These are phyloP conservation scores for Hyposoter didymator DNA, from an alignment of 2,888 invertebrate species.

Conservation along the genomic window DNA sequence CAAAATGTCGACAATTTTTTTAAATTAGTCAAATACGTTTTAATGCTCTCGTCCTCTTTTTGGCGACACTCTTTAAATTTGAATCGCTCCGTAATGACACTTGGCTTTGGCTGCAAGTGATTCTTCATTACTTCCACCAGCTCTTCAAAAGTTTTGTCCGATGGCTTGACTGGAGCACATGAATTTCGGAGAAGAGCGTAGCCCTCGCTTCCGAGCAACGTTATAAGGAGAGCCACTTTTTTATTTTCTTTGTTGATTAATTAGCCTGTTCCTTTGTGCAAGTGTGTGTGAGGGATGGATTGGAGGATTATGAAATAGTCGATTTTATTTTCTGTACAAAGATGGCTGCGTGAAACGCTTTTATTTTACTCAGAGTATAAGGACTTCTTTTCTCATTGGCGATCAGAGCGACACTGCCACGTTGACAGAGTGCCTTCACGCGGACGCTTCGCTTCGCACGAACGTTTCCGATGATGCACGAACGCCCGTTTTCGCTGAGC, in stretches of 20 bases:
- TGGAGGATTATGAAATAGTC: no score
- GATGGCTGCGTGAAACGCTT: no score
- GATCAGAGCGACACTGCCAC: slow-evolving; percentile 4
- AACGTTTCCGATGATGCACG: not conserved
- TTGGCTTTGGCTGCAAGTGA: slow-evolving; percentile 51
- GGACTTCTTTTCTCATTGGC: no score
- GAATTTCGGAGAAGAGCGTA: slow-evolving; percentile 48
- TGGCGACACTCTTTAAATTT: slow-evolving; percentile 32
- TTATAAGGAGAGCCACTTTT: slow-evolving; percentile 42
- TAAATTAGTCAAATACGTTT: slow-evolving; percentile 56
- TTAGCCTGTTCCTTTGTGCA: no score
- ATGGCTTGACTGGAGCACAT: slow-evolving; percentile 58
- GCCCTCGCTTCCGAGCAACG: slow-evolving; percentile 28
- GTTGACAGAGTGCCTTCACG: slow-evolving; percentile 3
- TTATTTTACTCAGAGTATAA: no score
- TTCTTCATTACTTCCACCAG: slow-evolving; percentile 56
- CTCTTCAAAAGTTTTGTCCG: slow-evolving; percentile 37
- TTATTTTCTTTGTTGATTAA: no score
- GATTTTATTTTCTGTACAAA: no score
- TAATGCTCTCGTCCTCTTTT: slow-evolving; percentile 40
- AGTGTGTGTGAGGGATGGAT: no score
- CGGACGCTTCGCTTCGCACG: not conserved
- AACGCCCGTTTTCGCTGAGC: not conserved
- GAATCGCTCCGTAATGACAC: slow-evolving; percentile 4
- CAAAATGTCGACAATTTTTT: slow-evolving; percentile 59